Conservation (phyloP, 1,140 invertebrate species). For the Nomia melanderi region DNA sequence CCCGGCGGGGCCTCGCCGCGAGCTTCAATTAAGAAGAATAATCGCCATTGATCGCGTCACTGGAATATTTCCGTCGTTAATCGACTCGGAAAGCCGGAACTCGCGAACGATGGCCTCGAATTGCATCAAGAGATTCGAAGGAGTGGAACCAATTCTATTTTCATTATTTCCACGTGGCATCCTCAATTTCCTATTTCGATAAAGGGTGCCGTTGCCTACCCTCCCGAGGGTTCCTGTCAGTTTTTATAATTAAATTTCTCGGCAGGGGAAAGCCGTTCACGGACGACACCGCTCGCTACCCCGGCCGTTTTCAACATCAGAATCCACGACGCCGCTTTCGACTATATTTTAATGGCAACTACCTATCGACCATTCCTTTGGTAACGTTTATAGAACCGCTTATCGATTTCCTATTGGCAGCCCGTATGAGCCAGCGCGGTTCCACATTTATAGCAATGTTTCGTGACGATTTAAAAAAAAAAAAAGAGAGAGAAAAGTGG, state of each 20-base stretch:
- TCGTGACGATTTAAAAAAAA: conserved; percentile 37
- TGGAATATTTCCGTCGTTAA: background rate
- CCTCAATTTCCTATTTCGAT: conserved; percentile 43
- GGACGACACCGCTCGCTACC: background rate
- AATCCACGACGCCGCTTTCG: conserved; percentile 38
- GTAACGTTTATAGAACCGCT: conserved; percentile 47
- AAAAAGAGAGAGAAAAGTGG: background rate
- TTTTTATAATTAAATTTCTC: conserved; percentile 48
- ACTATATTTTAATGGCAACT: conserved; percentile 41
- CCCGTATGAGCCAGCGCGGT: conserved; percentile 27
- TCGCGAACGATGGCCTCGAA: background rate
- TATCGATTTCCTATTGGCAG: conserved; percentile 66
- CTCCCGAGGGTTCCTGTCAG: conserved; percentile 28
- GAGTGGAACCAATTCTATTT: conserved; percentile 42
- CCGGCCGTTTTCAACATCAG: background rate
- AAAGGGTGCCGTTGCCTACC: conserved; percentile 35
- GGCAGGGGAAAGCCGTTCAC: conserved; percentile 1
- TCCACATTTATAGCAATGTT: conserved; percentile 51
- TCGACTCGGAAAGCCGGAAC: background rate
- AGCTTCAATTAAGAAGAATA: background rate
- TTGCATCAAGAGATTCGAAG: conserved; percentile 26
- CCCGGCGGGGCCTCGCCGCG: too few relatives aligned
- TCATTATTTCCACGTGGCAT: conserved; percentile 53
- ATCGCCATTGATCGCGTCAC: background rate
- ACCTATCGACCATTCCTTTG: conserved; percentile 51